Evolutionary conservation across 2,797 vertebrate species (phyloP).

Genomic region (Manis javanica): DNA sequence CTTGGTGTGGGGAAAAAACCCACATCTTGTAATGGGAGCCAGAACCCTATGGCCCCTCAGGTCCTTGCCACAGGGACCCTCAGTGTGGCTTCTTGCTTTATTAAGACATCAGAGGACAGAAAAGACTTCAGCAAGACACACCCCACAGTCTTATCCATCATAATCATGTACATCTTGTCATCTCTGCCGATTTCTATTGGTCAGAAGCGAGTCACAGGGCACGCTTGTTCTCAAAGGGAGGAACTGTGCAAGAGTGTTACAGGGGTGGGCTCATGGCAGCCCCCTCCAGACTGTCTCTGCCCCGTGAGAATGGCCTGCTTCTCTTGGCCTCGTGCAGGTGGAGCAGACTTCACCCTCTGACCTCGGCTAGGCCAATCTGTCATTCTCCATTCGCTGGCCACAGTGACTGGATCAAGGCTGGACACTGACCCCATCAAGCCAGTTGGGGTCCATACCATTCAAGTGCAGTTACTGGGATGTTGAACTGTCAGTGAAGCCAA

Average conservation of each 20-base stretch:
- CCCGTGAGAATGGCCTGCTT: background rate
- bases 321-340: background rate
- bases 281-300: background rate
- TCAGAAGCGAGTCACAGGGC: background rate
- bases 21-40: background rate
- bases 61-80: background rate
- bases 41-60: background rate
- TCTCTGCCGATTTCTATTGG: background rate
- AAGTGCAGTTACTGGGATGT: background rate
- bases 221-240: background rate
- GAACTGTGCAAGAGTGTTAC: no score
- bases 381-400: background rate
- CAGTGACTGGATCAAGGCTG: background rate
- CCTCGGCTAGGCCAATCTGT: background rate
- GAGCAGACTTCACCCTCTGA: no score
- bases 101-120: background rate
- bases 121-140: background rate
- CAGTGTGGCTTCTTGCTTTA: background rate
- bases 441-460: background rate
- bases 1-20: background rate
- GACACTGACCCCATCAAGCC: background rate
- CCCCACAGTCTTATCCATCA: no score
- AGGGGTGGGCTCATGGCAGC: background rate
- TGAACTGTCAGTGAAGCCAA: background rate
- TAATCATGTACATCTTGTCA: accelerated